Percentiles rank a stretch among this genome's conserved stretches.
phyloP scores from a whole-genome alignment of 1,140 invertebrate species.

The Triops longicaudatus region DNA sequence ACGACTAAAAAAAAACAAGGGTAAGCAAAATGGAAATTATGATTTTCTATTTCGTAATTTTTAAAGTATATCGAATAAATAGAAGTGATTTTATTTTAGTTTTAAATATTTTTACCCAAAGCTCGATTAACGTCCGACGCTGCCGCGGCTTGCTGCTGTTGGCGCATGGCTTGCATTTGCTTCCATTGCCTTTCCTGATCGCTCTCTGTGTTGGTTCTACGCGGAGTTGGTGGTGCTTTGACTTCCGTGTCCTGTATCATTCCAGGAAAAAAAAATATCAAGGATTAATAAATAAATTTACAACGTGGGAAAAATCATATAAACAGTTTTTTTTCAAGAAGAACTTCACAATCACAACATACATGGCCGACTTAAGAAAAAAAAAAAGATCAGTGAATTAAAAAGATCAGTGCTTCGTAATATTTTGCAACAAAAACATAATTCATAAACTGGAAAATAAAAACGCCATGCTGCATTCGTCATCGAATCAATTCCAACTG shows the following conservation, averaged over 20 bases:
- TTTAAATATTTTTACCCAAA: no score
- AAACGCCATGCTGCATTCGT: background rate
- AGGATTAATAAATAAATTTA: no score
- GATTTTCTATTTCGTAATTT: no score
- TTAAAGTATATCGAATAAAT: no score
- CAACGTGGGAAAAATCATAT: background rate
- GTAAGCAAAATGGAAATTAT: background rate
- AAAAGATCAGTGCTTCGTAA: background rate
- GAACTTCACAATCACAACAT: conserved; percentile 17
- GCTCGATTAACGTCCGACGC: conserved; percentile 32
- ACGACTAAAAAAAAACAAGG: background rate
- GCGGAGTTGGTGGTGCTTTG: background rate
- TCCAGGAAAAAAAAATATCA: conserved; percentile 19
- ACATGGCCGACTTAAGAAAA: conserved; percentile 17
- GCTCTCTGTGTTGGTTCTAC: conserved; percentile 45
- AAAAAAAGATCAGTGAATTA: conserved; percentile 11
- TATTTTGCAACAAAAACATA: conserved; percentile 18
- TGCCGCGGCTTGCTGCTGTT: conserved; percentile 72
- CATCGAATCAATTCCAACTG: no score
- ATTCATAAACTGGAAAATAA: background rate
- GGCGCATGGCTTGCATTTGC: conserved; percentile 65
- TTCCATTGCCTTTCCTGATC: conserved; percentile 82
- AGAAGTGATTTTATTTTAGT: no score
- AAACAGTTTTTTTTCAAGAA: background rate
- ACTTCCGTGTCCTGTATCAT: conserved; percentile 18